phyloP scores from a whole-genome alignment of 2,888 invertebrate species.

The Drosophila nr. perissopoda region DNA sequence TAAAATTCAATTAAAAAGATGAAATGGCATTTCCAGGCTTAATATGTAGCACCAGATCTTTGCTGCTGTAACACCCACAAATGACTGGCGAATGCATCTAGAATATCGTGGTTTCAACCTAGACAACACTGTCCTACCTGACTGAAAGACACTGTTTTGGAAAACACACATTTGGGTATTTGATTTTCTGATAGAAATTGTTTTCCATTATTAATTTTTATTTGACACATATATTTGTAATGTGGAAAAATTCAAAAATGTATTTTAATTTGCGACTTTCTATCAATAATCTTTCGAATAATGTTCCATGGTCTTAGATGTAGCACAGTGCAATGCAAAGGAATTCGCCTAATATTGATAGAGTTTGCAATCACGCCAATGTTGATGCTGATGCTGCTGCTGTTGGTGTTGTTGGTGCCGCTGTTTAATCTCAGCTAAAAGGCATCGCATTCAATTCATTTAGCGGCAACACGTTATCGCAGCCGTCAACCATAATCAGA shows the following conservation, averaged over 20 bases:
- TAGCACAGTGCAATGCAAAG: slow-evolving; percentile 42
- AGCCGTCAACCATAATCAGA: slow-evolving; percentile 53
- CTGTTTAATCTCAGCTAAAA: slow-evolving; percentile 69
- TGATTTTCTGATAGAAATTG: not conserved
- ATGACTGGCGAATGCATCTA: slow-evolving; percentile 15
- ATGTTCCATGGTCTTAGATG: not conserved
- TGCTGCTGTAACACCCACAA: slow-evolving; percentile 17
- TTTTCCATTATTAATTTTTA: not conserved
- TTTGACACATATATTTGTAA: not conserved
- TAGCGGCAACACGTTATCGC: slow-evolving; percentile 64
- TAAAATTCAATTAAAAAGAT: slow-evolving; percentile 84
- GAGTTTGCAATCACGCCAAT: slow-evolving; percentile 16
- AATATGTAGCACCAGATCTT: slow-evolving; percentile 42
- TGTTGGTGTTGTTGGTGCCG: slow-evolving; percentile 27
- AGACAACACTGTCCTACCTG: slow-evolving; percentile 26
- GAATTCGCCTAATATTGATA: slow-evolving; percentile 16
- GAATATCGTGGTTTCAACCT: slow-evolving; percentile 4
- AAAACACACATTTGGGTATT: not conserved
- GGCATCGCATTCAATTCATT: slow-evolving; percentile 74
- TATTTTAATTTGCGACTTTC: not conserved
- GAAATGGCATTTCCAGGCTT: slow-evolving; percentile 81
- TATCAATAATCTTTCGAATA: not conserved
- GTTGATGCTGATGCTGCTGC: slow-evolving; percentile 11
- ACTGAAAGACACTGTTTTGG: not conserved
- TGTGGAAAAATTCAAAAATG: not conserved